These are phyloP conservation scores for Coilia nasus DNA, from an alignment of 2,797 vertebrate species.

Conservation along the genomic window DNA sequence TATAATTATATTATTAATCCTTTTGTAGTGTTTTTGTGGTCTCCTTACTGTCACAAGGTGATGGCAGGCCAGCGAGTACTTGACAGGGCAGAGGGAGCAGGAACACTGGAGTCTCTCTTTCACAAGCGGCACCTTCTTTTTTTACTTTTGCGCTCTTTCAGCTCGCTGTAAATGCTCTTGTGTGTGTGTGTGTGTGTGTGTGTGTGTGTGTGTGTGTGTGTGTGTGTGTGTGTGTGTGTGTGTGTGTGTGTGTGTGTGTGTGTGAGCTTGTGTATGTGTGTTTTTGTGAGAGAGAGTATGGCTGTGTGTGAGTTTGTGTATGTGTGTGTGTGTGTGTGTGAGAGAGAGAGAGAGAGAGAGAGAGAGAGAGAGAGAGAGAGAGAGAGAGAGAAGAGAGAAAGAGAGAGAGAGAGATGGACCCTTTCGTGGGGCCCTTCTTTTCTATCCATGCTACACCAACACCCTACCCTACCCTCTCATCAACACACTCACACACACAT, in stretches of 20 bases:
- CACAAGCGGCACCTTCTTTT: conserved; percentile 55
- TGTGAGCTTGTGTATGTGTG: not conserved
- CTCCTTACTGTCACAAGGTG: conserved; percentile 11
- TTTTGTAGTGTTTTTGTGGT: not conserved
- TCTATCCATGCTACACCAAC: conserved; percentile 73
- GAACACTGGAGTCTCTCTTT: conserved; percentile 60
- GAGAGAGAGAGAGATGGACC: conserved; percentile 34
- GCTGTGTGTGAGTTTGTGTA: not conserved
- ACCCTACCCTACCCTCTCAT: conserved; percentile 59
- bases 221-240: conserved; percentile 44
- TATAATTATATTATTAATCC: not conserved
- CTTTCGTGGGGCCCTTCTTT: conserved; percentile 62
- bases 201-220: too few species aligned
- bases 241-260: conserved; percentile 58
- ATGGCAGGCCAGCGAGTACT: conserved; percentile 46
- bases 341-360: not conserved
- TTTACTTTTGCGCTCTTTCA: conserved; percentile 56
- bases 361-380: too few species aligned
- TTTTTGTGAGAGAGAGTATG: conserved; percentile 55
- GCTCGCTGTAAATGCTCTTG: conserved; percentile 64
- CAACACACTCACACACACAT: conserved; percentile 27
- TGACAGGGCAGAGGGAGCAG: conserved; percentile 28
- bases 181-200: too few species aligned
- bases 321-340: conserved; percentile 65
- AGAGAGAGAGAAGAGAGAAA: too few species aligned